Base-by-base conservation (phyloP, 1,140 invertebrate genomes). In the Diabrotica undecimpunctata region DNA sequence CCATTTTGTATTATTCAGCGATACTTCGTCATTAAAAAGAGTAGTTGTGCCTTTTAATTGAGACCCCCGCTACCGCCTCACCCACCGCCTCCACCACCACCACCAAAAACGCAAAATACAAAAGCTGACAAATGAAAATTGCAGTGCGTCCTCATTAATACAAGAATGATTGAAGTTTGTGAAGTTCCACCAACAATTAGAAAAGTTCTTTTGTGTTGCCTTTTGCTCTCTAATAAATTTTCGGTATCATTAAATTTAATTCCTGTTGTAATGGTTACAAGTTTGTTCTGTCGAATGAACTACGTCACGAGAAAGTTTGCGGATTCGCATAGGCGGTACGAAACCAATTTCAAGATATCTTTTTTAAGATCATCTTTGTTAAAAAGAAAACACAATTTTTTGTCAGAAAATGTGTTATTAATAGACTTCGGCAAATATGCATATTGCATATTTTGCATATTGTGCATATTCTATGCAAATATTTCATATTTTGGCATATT, bases 231-330 rank as follows among this genome's bases (percentile, higher is more conserved):
- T 67, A 67, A 67, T 67, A 67, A 67, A 67, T 67, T 65, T 68
- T 68, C 62, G 66, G 64, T 68, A 65, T 68, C 67, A 68, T 68
- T 68, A 68, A 68, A 68, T 68, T 68, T 68, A 68, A 68, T 62
- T 68, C 64, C 57, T 68, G 59, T 68, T 68, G 63, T 68, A 65
- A 68, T 61, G 55, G 61, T 68, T 68, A 68, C 62, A 65, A 68
- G 67, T 68, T 68, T 62, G 62, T 67, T 66, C 65, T 61, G 59
- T 61, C 59, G 46, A 37, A 37, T 61, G 41, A 52, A 52, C 59
- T 61, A 51, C 35, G 59, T 13, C 57, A 41, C 39, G 57, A 13
- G 7, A 8, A 59, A 59, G 11, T 59, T 41, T 59, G 57, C 57
- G 57, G 13, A 10, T 50, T 38, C 38, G 14, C 57, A 59, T 7